These are phyloP conservation scores for Scylla paramamosain DNA, from an alignment of 1,140 invertebrate species.

Conservation along the genomic window DNA sequence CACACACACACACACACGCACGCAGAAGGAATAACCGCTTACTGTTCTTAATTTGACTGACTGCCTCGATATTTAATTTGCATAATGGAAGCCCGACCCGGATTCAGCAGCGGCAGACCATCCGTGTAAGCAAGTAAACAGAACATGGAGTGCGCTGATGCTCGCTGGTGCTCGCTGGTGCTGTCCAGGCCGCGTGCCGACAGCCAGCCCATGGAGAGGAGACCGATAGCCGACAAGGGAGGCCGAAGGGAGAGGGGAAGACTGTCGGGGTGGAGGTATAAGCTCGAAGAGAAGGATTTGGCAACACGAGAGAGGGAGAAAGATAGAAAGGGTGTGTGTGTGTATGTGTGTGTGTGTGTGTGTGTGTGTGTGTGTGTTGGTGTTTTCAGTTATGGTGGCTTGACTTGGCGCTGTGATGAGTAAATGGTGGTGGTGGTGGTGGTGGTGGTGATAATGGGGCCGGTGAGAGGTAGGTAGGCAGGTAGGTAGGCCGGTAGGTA, in stretches of 20 bases:
- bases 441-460: background rate
- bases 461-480: background rate
- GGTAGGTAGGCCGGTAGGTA: background rate
- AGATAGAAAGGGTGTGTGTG: background rate
- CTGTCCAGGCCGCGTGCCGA: background rate
- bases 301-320: background rate
- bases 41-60: background rate
- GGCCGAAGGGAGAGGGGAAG: background rate
- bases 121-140: background rate
- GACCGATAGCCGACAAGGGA: background rate
- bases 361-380: background rate
- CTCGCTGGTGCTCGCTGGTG: background rate
- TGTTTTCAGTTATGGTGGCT: background rate
- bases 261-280: background rate
- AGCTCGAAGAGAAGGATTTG: background rate
- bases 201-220: background rate
- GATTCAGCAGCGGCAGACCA: background rate
- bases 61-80: background rate
- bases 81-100: background rate
- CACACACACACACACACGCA: no score
- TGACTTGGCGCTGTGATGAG: background rate
- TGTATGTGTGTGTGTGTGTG: background rate
- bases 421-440: background rate
- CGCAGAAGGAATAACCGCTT: no score
- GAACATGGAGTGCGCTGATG: background rate